Evolutionary conservation across 37 sponge, comb jelly and placozoan species (phyloP), one percentile per base, ranked within the genome.

Genomic region (Agelas oroides): DNA sequence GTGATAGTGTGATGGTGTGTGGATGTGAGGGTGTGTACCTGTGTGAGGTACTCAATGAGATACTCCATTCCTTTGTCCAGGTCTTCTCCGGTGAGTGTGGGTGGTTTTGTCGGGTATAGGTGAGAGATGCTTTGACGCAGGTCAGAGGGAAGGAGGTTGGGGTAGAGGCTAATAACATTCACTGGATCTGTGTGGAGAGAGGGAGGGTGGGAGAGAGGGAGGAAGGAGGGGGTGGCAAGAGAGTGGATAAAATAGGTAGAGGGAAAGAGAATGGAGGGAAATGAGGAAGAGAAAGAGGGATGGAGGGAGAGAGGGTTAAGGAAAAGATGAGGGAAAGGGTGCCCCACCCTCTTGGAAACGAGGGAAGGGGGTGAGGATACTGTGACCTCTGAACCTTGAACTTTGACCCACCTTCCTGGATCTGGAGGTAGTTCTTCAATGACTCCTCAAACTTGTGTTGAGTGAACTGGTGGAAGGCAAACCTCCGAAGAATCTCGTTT

Each of bases 381-480:
- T n/a, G n/a, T n/a, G n/a, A n/a, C n/a, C n/a, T n/a, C n/a, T n/a
- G n/a, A n/a, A n/a, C n/a, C n/a, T n/a, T n/a, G n/a, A n/a, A n/a
- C n/a, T n/a, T n/a, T n/a, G n/a, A n/a, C n/a, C n/a, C n/a, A n/a
- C n/a, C n/a, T n/a, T n/a, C n/a, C 65, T 0, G 92, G 91, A 78
- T 90, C 90, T 87, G 78, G 41, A 70, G 18, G 65, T n/a, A n/a
- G n/a, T n/a, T n/a, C n/a, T n/a, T n/a, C n/a, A n/a, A n/a, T n/a
- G n/a, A n/a, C n/a, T n/a, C n/a, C n/a, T n/a, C n/a, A n/a, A n/a
- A n/a, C n/a, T n/a, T n/a, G n/a, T n/a, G n/a, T n/a, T n/a, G n/a
- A n/a, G n/a, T n/a, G 34, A 96, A 91, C 35, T 96, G 96, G 63
- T 94, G 95, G 25, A 98, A n/a, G n/a, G 96, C 96, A 64, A 78